Percentiles rank a stretch among this genome's conserved stretches.
These are phyloP conservation scores for Thymelicus lineola DNA, from an alignment of 2,888 invertebrate genomes.

Conservation along the genomic window DNA sequence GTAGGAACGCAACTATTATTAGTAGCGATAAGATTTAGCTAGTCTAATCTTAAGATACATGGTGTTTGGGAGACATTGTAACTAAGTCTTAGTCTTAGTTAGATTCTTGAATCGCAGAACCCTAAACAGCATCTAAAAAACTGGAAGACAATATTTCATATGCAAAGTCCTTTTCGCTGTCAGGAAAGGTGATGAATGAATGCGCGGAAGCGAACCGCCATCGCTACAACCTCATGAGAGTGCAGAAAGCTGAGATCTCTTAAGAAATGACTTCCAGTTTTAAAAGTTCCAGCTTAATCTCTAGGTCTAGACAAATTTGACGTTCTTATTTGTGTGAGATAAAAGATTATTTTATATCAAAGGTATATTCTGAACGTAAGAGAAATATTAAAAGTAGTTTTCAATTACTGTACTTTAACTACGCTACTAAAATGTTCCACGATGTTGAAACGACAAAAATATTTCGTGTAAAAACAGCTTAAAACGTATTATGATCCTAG, in stretches of 20 bases:
- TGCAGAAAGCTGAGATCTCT: conserved; percentile 31
- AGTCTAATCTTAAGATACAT: too few species aligned
- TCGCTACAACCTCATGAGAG: conserved; percentile 18
- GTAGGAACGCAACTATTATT: too few species aligned
- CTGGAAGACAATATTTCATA: conserved; percentile 35
- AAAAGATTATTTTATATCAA: too few species aligned
- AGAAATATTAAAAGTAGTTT: too few species aligned
- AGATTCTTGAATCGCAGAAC: not conserved
- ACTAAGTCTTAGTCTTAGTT: too few species aligned
- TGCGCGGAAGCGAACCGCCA: conserved; percentile 18
- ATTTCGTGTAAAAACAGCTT: too few species aligned
- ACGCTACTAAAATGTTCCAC: too few species aligned
- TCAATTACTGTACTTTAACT: too few species aligned
- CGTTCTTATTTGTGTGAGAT: conserved; percentile 13
- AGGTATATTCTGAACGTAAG: too few species aligned
- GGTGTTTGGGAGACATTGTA: too few species aligned
- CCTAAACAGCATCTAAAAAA: conserved; percentile 15
- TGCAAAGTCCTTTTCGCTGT: conserved; percentile 31
- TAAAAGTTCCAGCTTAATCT: conserved; percentile 20
- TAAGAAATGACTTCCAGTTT: conserved; percentile 30
- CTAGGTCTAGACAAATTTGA: conserved; percentile 19
- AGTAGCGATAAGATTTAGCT: too few species aligned
- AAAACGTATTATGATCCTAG: conserved; percentile 12
- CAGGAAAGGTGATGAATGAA: conserved; percentile 33
- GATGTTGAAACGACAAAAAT: too few species aligned